Percentiles rank a stretch among this genome's conserved stretches.
These are phyloP conservation scores for Pseudochromis fuscus DNA, from an alignment of 2,797 vertebrate species.

Conservation along the genomic window DNA sequence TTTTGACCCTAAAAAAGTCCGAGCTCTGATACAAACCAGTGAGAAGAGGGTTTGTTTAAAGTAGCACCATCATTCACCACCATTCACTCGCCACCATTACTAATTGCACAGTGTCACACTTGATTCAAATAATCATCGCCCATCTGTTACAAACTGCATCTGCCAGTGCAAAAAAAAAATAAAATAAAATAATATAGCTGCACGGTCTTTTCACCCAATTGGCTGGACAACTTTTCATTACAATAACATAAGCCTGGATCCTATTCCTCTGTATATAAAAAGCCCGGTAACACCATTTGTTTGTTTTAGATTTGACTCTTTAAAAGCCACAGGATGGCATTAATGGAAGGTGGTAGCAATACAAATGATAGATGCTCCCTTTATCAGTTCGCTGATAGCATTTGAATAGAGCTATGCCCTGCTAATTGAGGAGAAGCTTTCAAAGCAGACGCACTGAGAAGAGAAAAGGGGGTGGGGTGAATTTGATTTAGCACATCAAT, in stretches of 20 bases:
- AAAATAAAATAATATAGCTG: conserved; percentile 72
- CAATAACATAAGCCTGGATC: conserved; percentile 69
- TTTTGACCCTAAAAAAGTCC: conserved; percentile 24
- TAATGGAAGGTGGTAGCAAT: conserved; percentile 68
- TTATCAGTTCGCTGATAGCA: conserved; percentile 65
- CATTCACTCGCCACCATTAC: too few species aligned
- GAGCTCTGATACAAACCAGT: conserved; percentile 52
- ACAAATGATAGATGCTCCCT: conserved; percentile 72
- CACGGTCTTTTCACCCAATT: conserved; percentile 61
- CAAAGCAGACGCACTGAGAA: conserved; percentile 68
- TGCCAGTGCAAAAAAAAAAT: conserved; percentile 67
- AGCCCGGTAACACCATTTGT: conserved; percentile 63
- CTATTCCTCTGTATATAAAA: conserved; percentile 69
- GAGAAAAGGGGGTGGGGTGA: conserved; percentile 28
- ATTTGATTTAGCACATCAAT: conserved; percentile 68
- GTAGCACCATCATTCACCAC: conserved; percentile 53
- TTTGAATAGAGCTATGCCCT: conserved; percentile 69
- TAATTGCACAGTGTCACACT: conserved; percentile 69
- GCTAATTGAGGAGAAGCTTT: conserved; percentile 78
- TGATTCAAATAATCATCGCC: conserved; percentile 72
- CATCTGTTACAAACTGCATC: conserved; percentile 72
- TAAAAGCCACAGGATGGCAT: conserved; percentile 72
- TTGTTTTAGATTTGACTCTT: conserved; percentile 72
- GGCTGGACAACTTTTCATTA: conserved; percentile 70
- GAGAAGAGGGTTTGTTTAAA: conserved; percentile 55